A percentile compares a stretch with the other conserved stretches of the same genome.
phyloP scores from a whole-genome alignment of 2,797 vertebrate genomes.

The Phrynocephalus forsythii region DNA sequence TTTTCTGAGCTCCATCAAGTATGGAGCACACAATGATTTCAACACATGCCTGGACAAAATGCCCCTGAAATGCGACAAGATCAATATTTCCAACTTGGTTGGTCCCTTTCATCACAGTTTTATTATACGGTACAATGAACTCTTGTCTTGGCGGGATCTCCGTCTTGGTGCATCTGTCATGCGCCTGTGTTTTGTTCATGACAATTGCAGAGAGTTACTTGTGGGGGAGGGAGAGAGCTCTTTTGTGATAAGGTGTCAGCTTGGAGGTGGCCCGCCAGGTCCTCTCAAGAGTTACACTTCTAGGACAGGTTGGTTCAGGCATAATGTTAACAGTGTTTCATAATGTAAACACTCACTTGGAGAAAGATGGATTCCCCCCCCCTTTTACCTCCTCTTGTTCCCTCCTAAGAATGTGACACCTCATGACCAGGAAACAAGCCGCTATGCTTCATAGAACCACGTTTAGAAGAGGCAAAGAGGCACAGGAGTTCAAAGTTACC shows the following conservation, averaged over 20 bases:
- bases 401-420: not conserved
- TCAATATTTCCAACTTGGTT: not conserved
- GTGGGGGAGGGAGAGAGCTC: not conserved
- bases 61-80: not conserved
- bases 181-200: not conserved
- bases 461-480: slow-evolving; percentile 67
- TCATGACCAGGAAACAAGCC: not conserved
- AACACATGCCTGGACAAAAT: not conserved
- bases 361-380: not conserved
- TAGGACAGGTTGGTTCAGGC: not conserved
- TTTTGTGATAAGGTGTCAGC: not conserved
- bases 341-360: not conserved
- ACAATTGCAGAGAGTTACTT: not conserved
- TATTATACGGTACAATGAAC: slow-evolving; percentile 6
- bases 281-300: not conserved
- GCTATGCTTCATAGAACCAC: slow-evolving; percentile 16
- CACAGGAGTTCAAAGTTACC: slow-evolving; percentile 75
- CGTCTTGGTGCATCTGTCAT: not conserved
- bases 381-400: not conserved
- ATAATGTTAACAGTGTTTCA: not conserved
- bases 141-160: not conserved
- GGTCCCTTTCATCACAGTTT: slow-evolving; percentile 13
- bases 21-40: not conserved
- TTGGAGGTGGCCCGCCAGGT: not conserved
- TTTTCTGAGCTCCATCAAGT: not conserved